Base-by-base conservation (phyloP, 1,140 invertebrate genomes). In the Megalonaias nervosa region DNA sequence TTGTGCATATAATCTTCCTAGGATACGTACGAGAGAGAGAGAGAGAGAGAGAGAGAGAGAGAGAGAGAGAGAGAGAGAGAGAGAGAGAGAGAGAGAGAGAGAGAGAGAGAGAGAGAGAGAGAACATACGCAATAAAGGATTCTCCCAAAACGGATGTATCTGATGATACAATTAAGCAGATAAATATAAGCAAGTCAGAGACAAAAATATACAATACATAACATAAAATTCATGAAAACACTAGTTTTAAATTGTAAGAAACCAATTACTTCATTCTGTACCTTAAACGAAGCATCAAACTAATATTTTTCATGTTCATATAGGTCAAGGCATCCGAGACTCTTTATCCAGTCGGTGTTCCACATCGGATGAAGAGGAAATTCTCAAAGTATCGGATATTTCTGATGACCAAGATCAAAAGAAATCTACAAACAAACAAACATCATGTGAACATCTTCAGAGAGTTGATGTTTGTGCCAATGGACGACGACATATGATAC, bases 301-400 rank as follows among this genome's bases (percentile, higher is more conserved):
- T 61, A 73, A 38, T 55, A 65, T 6, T 26, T 26, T 16, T 48
- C 48, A 4, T 77, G 64, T 23, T 56, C 13, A 71, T 57, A 26
- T 69, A 77, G 14, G 62, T 66, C 61, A 62, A 71, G 23, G 75
- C 67, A 11, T 26, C 23, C 9, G 9, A 57, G 15, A 71, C 57
- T 38, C 57, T 69, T 2, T 16, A 26, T 26, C 73, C 67, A 67
- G 73, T 13, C 64, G 64, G 17, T 21, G 2, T 21, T 57, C 60
- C 12, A 67, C 67, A 17, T 75, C 73, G 5, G 73, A 75, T 59
- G 79, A 80, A 55, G 79, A 78, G 60, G 69, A 76, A n/a, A 76
- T 77, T 58, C 72, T 78, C 19, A 78, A 84, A 65, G 55, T 75
- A n/a, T 83, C 82, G 1, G 82, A 83, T 23, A 72, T 73, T 55